phyloP scores from a whole-genome alignment of 2,113 vertebrate genomes.

The Stictonetta naevosa region DNA sequence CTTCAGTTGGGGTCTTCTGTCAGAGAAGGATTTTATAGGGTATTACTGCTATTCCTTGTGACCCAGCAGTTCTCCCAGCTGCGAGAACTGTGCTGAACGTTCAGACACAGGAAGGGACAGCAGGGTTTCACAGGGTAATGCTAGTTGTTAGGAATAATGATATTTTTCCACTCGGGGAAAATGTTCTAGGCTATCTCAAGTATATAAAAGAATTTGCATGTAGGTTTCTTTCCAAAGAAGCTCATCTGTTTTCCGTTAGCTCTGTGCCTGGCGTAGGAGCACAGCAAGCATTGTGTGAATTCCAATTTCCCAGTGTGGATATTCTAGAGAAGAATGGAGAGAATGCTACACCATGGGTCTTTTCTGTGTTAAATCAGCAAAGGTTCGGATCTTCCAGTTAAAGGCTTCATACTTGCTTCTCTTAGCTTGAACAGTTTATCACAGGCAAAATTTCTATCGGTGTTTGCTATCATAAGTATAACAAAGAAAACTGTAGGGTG shows the following conservation, averaged over 20 bases:
- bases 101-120: not conserved
- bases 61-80: not conserved
- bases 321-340: not conserved
- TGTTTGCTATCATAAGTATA: not conserved
- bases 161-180: not conserved
- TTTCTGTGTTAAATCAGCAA: not conserved
- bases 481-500: not conserved
- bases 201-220: not conserved
- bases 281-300: not conserved
- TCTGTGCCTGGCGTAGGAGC: not conserved
- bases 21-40: constrained; percentile 17
- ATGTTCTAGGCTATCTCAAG: not conserved
- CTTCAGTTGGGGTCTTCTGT: not conserved
- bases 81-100: not conserved
- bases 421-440: not conserved
- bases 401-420: not conserved
- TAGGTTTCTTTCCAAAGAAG: not conserved
- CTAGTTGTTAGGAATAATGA: not conserved
- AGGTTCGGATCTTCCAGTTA: not conserved
- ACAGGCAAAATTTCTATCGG: not conserved
- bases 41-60: not conserved
- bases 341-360: not conserved
- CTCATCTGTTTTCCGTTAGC: not conserved
- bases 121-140: not conserved
- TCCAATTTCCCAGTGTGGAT: not conserved